Conservation (phyloP, 2,113 vertebrate genomes). For the Chaetodon auriga region DNA sequence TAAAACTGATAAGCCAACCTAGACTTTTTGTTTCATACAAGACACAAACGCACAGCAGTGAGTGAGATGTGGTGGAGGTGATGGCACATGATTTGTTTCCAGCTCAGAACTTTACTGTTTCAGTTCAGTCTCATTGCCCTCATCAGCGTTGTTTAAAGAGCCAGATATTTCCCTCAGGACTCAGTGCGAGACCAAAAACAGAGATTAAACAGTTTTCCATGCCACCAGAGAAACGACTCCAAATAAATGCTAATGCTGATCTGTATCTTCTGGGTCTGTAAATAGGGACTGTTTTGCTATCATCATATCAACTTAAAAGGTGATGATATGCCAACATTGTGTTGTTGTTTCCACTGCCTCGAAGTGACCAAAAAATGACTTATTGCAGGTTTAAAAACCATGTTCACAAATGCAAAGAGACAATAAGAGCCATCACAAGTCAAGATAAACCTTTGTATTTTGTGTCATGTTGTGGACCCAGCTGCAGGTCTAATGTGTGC, state of each 20-base stretch:
- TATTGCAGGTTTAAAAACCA: background rate
- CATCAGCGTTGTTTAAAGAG: background rate
- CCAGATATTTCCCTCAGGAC: background rate
- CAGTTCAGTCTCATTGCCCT: background rate
- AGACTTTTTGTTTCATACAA: too few relatives aligned
- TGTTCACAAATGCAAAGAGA: background rate
- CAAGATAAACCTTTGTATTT: background rate
- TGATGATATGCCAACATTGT: background rate
- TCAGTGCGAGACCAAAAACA: background rate
- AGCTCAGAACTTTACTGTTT: background rate
- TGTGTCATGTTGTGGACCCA: background rate
- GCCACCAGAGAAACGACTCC: too few relatives aligned
- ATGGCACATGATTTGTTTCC: background rate
- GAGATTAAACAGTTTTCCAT: background rate
- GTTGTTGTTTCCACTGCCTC: background rate
- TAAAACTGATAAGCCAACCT: too few relatives aligned
- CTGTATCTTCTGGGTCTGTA: background rate
- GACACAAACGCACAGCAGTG: background rate
- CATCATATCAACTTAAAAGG: background rate
- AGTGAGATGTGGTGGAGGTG: too few relatives aligned
- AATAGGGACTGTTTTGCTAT: background rate
- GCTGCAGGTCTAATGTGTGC: conserved; percentile 32
- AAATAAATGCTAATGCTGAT: too few relatives aligned
- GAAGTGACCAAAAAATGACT: background rate
- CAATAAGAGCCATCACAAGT: background rate